Percentiles rank a stretch among this genome's conserved stretches.
These are phyloP conservation scores for Zophobas atratus DNA, from an alignment of 1,140 invertebrate species.

Conservation along the genomic window DNA sequence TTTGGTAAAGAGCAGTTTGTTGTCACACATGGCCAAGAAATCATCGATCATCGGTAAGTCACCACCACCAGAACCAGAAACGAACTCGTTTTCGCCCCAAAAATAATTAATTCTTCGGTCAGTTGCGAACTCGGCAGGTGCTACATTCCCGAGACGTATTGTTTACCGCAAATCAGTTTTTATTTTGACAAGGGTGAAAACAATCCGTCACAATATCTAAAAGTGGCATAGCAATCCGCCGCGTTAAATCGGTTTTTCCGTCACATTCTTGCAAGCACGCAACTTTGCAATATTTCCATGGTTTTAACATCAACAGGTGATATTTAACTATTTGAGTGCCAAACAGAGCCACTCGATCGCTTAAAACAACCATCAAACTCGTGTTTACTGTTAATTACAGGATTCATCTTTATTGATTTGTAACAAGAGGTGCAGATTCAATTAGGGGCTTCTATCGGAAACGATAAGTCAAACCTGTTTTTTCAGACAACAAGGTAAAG, in stretches of 20 bases:
- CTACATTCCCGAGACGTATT: slow-evolving; percentile 2
- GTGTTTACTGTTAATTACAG: slow-evolving; percentile 37
- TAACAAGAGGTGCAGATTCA: slow-evolving; percentile 8
- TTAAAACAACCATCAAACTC: slow-evolving; percentile 31
- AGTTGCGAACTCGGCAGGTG: slow-evolving; percentile 14
- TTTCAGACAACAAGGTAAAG: too few relatives aligned
- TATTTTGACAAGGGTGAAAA: slow-evolving; percentile 12
- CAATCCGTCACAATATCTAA: slow-evolving; percentile 12
- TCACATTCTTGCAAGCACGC: slow-evolving; percentile 14
- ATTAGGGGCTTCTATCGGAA: not conserved
- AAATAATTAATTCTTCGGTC: slow-evolving; percentile 25
- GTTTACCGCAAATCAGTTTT: slow-evolving; percentile 9
- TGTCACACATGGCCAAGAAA: slow-evolving; percentile 22
- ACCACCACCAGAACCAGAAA: slow-evolving; percentile 9
- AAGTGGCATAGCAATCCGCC: not conserved
- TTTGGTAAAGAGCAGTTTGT: slow-evolving; percentile 28
- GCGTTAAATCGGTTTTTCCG: slow-evolving; percentile 9
- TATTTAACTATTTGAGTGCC: slow-evolving; percentile 28
- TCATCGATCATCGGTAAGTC: slow-evolving; percentile 33
- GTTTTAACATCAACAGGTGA: slow-evolving; percentile 32
- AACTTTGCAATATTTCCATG: slow-evolving; percentile 29
- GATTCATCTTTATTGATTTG: slow-evolving; percentile 36
- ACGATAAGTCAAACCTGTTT: not conserved
- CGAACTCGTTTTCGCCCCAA: slow-evolving; percentile 2
- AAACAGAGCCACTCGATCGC: slow-evolving; percentile 25